Evolutionary conservation across 2,888 invertebrate genomes (phyloP).

Genomic region (Rosalia funebris): DNA sequence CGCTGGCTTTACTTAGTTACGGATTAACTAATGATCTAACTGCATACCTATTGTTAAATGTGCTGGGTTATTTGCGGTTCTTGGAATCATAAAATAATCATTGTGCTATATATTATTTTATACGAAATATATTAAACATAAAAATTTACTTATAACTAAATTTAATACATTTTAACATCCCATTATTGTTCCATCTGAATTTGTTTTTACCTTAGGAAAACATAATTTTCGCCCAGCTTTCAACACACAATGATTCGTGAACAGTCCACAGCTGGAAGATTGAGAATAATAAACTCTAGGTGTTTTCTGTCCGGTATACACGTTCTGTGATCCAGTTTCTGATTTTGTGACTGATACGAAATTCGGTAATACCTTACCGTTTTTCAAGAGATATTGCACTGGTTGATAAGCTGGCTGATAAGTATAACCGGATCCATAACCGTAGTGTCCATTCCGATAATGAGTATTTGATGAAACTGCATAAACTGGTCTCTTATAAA

Average conservation of each 20-base stretch:
- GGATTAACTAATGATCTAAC: too few relatives aligned
- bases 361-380: constrained; percentile 68
- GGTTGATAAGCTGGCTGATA: constrained; percentile 56
- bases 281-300: constrained; percentile 86
- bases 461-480: constrained; percentile 57
- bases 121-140: too few relatives aligned
- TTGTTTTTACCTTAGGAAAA: constrained; percentile 80
- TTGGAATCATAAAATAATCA: too few relatives aligned
- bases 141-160: constrained; percentile 28
- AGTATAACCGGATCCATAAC: constrained; percentile 58
- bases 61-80: too few relatives aligned
- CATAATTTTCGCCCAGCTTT: constrained; percentile 84
- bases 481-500: constrained; percentile 57
- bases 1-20: too few relatives aligned
- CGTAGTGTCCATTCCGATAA: constrained; percentile 54
- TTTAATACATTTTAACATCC: constrained; percentile 64
- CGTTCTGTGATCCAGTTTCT: constrained; percentile 73
- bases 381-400: constrained; percentile 56
- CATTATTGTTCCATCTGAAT: constrained; percentile 79
- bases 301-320: constrained; percentile 74
- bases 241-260: constrained; percentile 85
- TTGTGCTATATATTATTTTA: too few relatives aligned
- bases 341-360: constrained; percentile 85
- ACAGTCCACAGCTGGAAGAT: constrained; percentile 87
- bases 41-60: too few relatives aligned